phyloP scores from a whole-genome alignment of 1,140 invertebrate species.

The Drosophila ogumai region DNA sequence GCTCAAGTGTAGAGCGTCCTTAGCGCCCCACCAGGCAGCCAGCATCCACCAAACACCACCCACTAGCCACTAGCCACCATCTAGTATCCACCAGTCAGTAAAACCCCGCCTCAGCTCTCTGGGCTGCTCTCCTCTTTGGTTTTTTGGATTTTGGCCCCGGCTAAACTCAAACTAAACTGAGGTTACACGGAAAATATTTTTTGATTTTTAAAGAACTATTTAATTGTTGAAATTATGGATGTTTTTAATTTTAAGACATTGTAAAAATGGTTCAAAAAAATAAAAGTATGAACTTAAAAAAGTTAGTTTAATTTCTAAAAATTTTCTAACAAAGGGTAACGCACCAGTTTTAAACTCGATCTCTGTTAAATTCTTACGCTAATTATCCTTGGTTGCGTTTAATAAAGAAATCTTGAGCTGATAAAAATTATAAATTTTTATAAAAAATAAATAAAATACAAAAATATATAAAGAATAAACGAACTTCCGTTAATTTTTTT shows the following conservation, averaged over 20 bases:
- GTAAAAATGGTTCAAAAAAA: neutral
- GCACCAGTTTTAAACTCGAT: too few species aligned
- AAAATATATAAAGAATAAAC: too few species aligned
- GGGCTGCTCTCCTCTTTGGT: slow-evolving; percentile 21
- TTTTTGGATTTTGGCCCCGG: slow-evolving; percentile 35
- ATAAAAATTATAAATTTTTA: too few species aligned
- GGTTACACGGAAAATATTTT: slow-evolving; percentile 25
- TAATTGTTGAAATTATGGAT: neutral
- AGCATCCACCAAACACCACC: slow-evolving; percentile 6
- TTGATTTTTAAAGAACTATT: neutral
- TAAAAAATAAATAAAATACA: too few species aligned
- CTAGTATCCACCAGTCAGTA: neutral
- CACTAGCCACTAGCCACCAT: neutral
- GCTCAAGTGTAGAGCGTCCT: slow-evolving; percentile 70
- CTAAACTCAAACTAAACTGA: slow-evolving; percentile 41
- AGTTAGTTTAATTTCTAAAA: neutral
- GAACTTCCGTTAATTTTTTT: too few species aligned
- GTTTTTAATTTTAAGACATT: neutral
- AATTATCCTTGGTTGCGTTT: too few species aligned
- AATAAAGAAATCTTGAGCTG: too few species aligned
- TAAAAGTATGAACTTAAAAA: too few species aligned
- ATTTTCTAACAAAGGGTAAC: neutral
- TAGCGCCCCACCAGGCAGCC: slow-evolving; percentile 37
- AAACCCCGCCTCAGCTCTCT: slow-evolving; percentile 1
- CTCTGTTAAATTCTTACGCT: too few species aligned